phyloP scores from a whole-genome alignment of 2,113 vertebrate species.

The Platysteira castanea region DNA sequence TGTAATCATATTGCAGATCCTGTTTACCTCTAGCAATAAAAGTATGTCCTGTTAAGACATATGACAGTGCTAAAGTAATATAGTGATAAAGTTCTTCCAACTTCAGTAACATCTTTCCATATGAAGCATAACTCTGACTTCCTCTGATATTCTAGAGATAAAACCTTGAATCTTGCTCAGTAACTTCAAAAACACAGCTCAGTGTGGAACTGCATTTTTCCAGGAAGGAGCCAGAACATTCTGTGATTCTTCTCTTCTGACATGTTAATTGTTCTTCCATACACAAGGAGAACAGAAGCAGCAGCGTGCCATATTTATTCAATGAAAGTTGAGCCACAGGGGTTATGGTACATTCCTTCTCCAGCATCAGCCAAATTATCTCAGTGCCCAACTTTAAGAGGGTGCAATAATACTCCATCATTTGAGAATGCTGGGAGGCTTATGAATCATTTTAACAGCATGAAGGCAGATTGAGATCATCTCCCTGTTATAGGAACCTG shows the following conservation, averaged over 20 bases:
- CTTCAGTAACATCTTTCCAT: neutral
- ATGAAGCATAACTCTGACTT: neutral
- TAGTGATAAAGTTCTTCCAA: neutral
- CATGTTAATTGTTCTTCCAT: constrained; percentile 78
- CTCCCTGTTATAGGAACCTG: constrained; percentile 76
- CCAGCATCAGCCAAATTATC: constrained; percentile 81
- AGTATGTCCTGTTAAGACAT: neutral
- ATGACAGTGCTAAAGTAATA: neutral
- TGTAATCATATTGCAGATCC: neutral
- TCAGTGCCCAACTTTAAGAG: constrained; percentile 80
- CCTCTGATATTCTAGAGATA: constrained; percentile 60
- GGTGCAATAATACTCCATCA: constrained; percentile 79
- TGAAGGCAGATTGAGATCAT: constrained; percentile 80
- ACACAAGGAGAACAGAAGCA: constrained; percentile 72
- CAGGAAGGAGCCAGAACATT: constrained; percentile 60
- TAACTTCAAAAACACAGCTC: constrained; percentile 65
- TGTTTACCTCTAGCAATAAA: neutral
- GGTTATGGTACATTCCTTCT: constrained; percentile 72
- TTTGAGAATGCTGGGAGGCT: constrained; percentile 71
- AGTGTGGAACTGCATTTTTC: constrained; percentile 62
- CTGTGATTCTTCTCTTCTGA: constrained; percentile 73
- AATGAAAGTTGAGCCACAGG: constrained; percentile 75
- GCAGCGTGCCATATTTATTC: constrained; percentile 76
- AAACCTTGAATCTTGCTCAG: constrained; percentile 44
- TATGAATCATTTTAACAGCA: constrained; percentile 83